Percentiles rank a stretch among this genome's conserved stretches.
These are phyloP conservation scores for Trichomycterus rosablanca DNA, from an alignment of 2,113 vertebrate species.

Conservation along the genomic window DNA sequence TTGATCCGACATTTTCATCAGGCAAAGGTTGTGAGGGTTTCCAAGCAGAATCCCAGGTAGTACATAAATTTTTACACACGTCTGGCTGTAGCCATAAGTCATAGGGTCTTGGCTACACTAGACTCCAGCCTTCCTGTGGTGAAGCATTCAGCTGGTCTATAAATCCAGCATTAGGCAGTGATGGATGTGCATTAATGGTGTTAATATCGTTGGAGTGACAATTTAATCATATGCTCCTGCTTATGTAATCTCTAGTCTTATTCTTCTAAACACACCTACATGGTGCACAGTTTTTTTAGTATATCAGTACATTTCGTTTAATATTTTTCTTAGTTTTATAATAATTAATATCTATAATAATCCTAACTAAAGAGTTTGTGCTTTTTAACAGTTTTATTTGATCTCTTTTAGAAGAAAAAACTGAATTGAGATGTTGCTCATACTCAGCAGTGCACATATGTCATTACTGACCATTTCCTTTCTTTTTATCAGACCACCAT, in stretches of 20 bases:
- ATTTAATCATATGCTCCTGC: constrained; percentile 53
- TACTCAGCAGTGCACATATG: no score
- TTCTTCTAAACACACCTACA: constrained; percentile 21
- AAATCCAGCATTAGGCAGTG: constrained; percentile 52
- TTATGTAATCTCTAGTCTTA: constrained; percentile 44
- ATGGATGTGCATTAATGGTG: constrained; percentile 52
- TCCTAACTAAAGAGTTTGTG: no score
- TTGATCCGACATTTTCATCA: constrained; percentile 67
- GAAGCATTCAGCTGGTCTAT: constrained; percentile 35
- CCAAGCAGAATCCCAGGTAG: constrained; percentile 27
- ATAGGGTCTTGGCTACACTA: constrained; percentile 29
- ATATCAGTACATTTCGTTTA: constrained; percentile 9
- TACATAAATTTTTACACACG: constrained; percentile 56
- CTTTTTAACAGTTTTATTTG: no score
- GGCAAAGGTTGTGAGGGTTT: constrained; percentile 52
- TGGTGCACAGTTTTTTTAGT: no score
- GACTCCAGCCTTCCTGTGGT: constrained; percentile 46
- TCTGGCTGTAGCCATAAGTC: constrained; percentile 50
- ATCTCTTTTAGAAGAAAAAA: no score
- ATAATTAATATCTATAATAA: no score
- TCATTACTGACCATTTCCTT: no score
- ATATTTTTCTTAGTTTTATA: no score
- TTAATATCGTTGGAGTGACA: constrained; percentile 48
- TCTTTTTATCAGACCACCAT: no score
- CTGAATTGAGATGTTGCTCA: no score